Evolutionary conservation across 2,888 invertebrate species (phyloP), one percentile per base, ranked within the genome.

Genomic region (Epirrita christyi): DNA sequence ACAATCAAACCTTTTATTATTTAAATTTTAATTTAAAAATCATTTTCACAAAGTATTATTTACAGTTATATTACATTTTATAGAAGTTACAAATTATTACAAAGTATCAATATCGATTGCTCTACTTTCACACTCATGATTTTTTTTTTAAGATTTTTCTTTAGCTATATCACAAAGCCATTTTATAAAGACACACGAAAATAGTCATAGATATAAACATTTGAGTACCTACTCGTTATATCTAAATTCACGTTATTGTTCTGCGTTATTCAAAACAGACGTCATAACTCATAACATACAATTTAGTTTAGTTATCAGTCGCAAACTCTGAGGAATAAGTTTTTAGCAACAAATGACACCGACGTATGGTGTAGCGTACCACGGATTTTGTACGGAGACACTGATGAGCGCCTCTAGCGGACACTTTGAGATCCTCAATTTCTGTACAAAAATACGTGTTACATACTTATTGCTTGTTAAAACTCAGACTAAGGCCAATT

Each of bases 101-200:
- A 59, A 38, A 53, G 32, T 54, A 44, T 54, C 43, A 47, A 58
- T 57, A 48, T 11, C 29, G 15, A 37, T 13, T 10, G 67, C 64
- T 62, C 66, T 77, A 76, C 60, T 65, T 66, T 61, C 74, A 77
- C 72, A 72, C 72, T 32, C 37, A 41, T 66, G 44, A 42, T 61
- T 58, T 63, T 61, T 66, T 36, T 61, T 55, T 54, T 59, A 21
- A 52, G 64, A 71, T 71, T 76, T 74, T 74, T 77, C 73, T 68
- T 78, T 71, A 71, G 85, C 81, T 71, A 83, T 86, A 85, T 86
- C 85, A 87, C 87, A 86, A 88, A 87, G 85, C 84, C 75, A 64
- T 56, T 59, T 77, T 76, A 79, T 80, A 81, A 84, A 83, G 83
- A 78, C 75, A 78, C 76, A 75, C 76, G 74, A 78, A 73, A 78